phyloP scores from a whole-genome alignment of 2,797 vertebrate genomes.

The Coilia nasus region DNA sequence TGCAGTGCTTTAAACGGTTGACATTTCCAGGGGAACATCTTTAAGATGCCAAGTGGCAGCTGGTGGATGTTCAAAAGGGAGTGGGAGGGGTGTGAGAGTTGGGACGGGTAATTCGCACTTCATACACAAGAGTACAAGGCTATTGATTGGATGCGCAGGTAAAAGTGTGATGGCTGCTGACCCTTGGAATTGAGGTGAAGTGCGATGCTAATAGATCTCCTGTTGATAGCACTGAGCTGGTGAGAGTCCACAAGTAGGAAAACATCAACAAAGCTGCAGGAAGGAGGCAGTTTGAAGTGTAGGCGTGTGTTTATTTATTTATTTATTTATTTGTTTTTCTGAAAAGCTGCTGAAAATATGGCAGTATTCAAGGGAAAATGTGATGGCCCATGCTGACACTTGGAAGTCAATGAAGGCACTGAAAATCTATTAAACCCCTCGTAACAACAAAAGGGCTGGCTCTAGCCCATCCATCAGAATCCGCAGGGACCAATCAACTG shows the following conservation, averaged over 20 bases:
- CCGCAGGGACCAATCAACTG: slow-evolving; percentile 53
- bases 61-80: slow-evolving; percentile 46
- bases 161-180: slow-evolving; percentile 58
- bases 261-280: not conserved
- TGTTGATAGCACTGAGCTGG: slow-evolving; percentile 18
- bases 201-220: slow-evolving; percentile 56
- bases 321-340: not conserved
- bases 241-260: not conserved
- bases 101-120: slow-evolving; percentile 59
- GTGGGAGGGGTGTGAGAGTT: no score
- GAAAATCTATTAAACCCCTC: slow-evolving; percentile 44
- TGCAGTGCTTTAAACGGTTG: slow-evolving; percentile 66
- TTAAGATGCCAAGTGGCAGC: slow-evolving; percentile 54
- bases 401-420: slow-evolving; percentile 8
- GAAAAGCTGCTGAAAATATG: slow-evolving; percentile 26
- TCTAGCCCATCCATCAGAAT: slow-evolving; percentile 42
- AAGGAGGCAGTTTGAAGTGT: not conserved
- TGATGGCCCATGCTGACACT: slow-evolving; percentile 9
- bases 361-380: slow-evolving; percentile 38
- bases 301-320: not conserved
- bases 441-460: slow-evolving; percentile 36
- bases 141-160: slow-evolving; percentile 53
- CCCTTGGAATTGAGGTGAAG: slow-evolving; percentile 62
- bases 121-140: slow-evolving; percentile 42
- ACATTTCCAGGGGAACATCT: slow-evolving; percentile 69